Percentiles rank a stretch among this genome's conserved stretches.
Conservation (phyloP, 2,113 vertebrate genomes). For the crab-eating macaque (Macaca fascicularis) region T2T-MFA8v1.1 NC_088376.1:29129001-29129500, state of each 20-base stretch:
- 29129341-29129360: constrained; percentile 35
- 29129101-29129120: constrained; percentile 50
- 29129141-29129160: constrained; percentile 54
- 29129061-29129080: not conserved
- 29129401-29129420: constrained; percentile 69
- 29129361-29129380: constrained; percentile 48
- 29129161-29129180: constrained; percentile 50
- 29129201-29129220: constrained; percentile 64
- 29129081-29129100: not conserved
- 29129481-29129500: constrained; percentile 5
- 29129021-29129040: constrained; percentile 4
- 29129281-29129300: not conserved
- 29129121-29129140: constrained; percentile 27
- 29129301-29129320: constrained; percentile 27
- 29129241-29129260: constrained; percentile 66
- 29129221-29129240: constrained; percentile 64
- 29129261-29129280: not conserved
- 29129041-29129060: not conserved
- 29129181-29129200: constrained; percentile 20
- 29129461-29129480: not conserved
- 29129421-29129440: constrained; percentile 69
- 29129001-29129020: not conserved
- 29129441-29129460: not conserved
- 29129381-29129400: constrained; percentile 56
- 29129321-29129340: not conserved